Evolutionary conservation across 2,113 vertebrate genomes (phyloP), one percentile per base, ranked within the genome.

Genomic region (human (Homo sapiens)): DNA sequence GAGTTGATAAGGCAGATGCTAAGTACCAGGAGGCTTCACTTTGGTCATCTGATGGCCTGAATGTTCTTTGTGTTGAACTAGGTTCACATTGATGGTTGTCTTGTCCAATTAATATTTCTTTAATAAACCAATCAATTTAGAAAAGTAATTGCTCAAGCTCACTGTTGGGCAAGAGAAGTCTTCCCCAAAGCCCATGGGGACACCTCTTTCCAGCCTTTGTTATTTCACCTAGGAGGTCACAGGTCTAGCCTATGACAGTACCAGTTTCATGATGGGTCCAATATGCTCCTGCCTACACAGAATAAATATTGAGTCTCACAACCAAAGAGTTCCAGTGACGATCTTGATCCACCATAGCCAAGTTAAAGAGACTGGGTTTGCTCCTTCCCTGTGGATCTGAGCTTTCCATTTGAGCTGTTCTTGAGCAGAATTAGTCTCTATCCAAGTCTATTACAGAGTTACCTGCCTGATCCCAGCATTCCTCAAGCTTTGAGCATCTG

Each of bases 231-330:
- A 2, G 3, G 25, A 4, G 18, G 12, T 25, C n/a, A 1, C 2
- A 64, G 12, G n/a, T 59, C 48, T 25, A 38, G 9, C 25, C 9
- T 32, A 12, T 48, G 52, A 22, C 27, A 30, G 13, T 2, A 27
- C 6, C 7, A 9, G 17, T 7, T 23, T 57, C 32, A 4, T 2
- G 8, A 57, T 11, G 11, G 73, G 20, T 8, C 27, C 81, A 35
- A 6, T 2, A 13, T 3, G 59, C 52, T 50, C 5, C 25, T 40
- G 18, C 5, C 38, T 20, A 16, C 0, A 3, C 11, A 50, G 30
- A 84, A 30, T 75, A 23, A 2, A 7, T 22, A 25, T 12, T 0
- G 1, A 23, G 40, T 22, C 50, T 78, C 55, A 38, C 14, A 23
- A 55, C 2, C 68, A 4, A 81, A 50, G 3, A 2, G 6, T 32